These are phyloP conservation scores for Synchiropus splendidus DNA, from an alignment of 2,113 vertebrate genomes.

Conservation along the genomic window DNA sequence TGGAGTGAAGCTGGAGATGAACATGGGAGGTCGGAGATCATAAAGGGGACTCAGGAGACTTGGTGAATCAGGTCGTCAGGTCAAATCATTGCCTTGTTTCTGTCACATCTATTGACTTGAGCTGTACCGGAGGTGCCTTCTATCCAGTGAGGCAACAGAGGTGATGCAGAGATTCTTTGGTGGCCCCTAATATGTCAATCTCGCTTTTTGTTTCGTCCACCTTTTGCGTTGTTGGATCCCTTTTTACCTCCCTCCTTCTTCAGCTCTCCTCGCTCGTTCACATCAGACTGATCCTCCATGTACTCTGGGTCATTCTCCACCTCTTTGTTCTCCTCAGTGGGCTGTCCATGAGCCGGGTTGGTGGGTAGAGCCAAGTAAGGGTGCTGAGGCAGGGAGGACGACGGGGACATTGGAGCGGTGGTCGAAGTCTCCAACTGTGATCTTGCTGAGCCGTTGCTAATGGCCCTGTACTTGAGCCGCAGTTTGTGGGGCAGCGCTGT, in stretches of 20 bases:
- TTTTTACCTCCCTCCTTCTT: conserved; percentile 42
- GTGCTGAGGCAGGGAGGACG: conserved; percentile 58
- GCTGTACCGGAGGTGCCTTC: conserved; percentile 8
- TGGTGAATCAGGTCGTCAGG: conserved; percentile 43
- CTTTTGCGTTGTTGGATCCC: conserved; percentile 28
- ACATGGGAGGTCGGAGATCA: conserved; percentile 42
- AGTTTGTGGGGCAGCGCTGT: conserved; percentile 77
- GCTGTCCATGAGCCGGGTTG: conserved; percentile 36
- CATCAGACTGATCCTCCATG: conserved; percentile 16
- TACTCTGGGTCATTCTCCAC: conserved; percentile 33
- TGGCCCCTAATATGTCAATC: conserved; percentile 29
- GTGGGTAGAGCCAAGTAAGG: conserved; percentile 64
- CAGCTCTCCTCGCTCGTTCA: too few relatives aligned
- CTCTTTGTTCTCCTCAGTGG: conserved; percentile 42
- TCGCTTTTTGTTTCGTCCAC: conserved; percentile 46
- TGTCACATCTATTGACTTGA: too few relatives aligned
- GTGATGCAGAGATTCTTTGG: conserved; percentile 9
- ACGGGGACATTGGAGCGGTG: conserved; percentile 30
- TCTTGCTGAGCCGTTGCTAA: conserved; percentile 46
- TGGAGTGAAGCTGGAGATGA: conserved; percentile 16
- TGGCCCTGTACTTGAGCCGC: conserved; percentile 70
- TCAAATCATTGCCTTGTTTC: conserved; percentile 32
- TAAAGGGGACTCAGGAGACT: conserved; percentile 39
- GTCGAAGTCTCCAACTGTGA: conserved; percentile 29
- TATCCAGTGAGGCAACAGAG: conserved; percentile 4